A percentile compares a stretch with the other conserved stretches of the same genome.
phyloP scores from a whole-genome alignment of 2,113 vertebrate species.

The Zosterops pallidus region DNA sequence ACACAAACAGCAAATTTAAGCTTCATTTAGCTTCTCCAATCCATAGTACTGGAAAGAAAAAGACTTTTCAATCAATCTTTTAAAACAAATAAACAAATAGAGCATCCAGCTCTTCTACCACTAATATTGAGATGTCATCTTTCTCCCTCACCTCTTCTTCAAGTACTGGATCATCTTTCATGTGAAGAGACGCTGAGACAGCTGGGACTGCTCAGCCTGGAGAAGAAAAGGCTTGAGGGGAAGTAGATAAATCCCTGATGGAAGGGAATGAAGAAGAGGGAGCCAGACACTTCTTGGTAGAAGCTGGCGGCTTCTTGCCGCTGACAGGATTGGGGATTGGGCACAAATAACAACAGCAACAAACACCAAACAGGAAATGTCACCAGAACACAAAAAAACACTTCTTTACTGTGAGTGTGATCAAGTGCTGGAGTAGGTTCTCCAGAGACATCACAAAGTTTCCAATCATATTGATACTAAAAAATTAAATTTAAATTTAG shows the following conservation, averaged over 20 bases:
- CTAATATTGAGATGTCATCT: neutral
- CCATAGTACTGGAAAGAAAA: neutral
- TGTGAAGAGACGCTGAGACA: neutral
- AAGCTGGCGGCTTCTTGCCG: neutral
- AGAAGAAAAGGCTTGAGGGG: neutral
- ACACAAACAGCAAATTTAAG: neutral
- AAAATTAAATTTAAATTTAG: neutral
- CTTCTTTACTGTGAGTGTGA: neutral
- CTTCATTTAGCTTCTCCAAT: neutral
- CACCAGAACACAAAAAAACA: neutral
- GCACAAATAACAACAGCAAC: neutral
- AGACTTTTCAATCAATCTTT: neutral
- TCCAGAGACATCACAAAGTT: fast-evolving
- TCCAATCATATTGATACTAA: neutral
- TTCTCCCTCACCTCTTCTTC: neutral
- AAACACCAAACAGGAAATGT: neutral
- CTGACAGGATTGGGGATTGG: neutral
- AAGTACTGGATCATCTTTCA: neutral
- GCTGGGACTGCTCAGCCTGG: neutral
- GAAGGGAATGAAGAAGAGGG: neutral
- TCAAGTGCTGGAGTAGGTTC: neutral
- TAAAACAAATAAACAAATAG: neutral
- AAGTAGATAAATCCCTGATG: neutral
- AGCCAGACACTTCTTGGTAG: neutral
- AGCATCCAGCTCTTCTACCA: neutral